Conservation (phyloP, 2,797 vertebrate genomes). For the Myotis pilosus region DNA sequence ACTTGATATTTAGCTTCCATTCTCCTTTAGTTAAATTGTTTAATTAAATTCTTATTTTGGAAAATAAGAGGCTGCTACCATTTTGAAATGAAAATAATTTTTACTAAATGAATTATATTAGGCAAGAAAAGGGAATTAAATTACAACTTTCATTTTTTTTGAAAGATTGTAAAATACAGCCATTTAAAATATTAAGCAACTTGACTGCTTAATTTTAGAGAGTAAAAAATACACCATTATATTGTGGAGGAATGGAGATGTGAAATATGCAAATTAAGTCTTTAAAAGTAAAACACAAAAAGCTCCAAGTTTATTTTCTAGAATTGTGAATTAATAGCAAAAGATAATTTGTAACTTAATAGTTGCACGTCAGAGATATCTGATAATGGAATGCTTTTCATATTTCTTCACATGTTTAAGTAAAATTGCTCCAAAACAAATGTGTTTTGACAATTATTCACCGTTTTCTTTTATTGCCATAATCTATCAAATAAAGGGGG, state of each 20-base stretch:
- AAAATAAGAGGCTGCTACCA: neutral
- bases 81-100: slow-evolving; percentile 49
- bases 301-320: slow-evolving; percentile 2
- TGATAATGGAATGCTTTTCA: neutral
- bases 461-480: neutral
- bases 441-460: slow-evolving; percentile 18
- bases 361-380: neutral
- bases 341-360: neutral
- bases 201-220: neutral
- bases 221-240: neutral
- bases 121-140: slow-evolving; percentile 30
- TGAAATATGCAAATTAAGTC: neutral
- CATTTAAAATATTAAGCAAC: slow-evolving; percentile 30
- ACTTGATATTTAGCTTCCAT: slow-evolving; percentile 9
- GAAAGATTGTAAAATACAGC: neutral
- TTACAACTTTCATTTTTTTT: neutral
- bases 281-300: slow-evolving; percentile 47
- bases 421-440: neutral
- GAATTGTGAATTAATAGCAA: neutral
- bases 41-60: slow-evolving; percentile 47
- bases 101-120: slow-evolving; percentile 40
- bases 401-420: neutral
- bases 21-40: slow-evolving; percentile 2
- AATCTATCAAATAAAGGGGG: neutral
- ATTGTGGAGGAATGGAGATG: neutral